Evolutionary conservation across 2,113 vertebrate species (phyloP).

Genomic region (Agapornis roseicollis): DNA sequence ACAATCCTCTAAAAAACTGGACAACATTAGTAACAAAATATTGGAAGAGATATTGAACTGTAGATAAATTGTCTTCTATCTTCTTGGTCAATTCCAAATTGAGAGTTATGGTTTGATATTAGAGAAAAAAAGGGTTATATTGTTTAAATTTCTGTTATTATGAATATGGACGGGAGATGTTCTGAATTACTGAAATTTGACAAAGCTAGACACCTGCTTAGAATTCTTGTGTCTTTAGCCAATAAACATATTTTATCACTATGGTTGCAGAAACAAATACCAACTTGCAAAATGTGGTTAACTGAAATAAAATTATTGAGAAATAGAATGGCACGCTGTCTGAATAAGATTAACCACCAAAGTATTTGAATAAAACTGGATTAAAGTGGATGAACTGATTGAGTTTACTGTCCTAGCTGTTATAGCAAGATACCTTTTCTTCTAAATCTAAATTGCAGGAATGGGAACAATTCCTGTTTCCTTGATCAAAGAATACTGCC

Average conservation of each 20-base stretch:
- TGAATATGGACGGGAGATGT: not conserved
- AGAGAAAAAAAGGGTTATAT: not conserved
- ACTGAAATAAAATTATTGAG: slow-evolving; percentile 38
- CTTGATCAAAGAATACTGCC: not conserved
- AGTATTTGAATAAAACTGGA: slow-evolving; percentile 19
- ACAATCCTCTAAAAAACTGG: not conserved
- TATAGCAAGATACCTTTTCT: not conserved
- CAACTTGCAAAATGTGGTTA: slow-evolving; percentile 13
- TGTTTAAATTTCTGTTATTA: not conserved
- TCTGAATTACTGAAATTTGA: not conserved
- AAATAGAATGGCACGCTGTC: slow-evolving; percentile 38
- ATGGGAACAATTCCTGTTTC: not conserved
- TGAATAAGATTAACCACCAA: slow-evolving; percentile 8
- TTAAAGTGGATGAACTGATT: slow-evolving; percentile 20
- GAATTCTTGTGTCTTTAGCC: not conserved
- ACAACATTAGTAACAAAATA: not conserved
- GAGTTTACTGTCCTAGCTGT: not conserved
- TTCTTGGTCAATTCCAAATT: not conserved
- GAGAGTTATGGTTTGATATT: not conserved
- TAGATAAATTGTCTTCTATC: not conserved
- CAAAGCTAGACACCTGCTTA: slow-evolving; percentile 35
- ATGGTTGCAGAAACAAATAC: slow-evolving; percentile 51
- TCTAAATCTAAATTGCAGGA: slow-evolving; percentile 15
- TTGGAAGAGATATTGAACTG: not conserved
- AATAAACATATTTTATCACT: slow-evolving; percentile 40